Conservation (phyloP, 2,797 vertebrate species). For the Cryptoblepharus egeriae region DNA sequence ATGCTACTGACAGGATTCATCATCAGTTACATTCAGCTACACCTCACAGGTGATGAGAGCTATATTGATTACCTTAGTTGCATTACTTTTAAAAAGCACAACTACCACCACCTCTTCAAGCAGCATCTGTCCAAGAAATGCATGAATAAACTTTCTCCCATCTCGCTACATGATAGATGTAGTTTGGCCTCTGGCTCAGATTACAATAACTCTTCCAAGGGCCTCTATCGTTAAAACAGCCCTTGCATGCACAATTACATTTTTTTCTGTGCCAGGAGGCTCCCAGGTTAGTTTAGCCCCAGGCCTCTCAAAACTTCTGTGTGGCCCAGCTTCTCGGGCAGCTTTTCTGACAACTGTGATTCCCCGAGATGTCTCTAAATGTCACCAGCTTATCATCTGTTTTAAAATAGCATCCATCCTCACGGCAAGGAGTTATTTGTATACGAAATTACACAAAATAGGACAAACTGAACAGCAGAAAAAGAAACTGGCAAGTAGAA, state of each 20-base stretch:
- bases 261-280: neutral
- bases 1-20: neutral
- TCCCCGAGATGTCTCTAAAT: neutral
- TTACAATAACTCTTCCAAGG: slow-evolving; percentile 12
- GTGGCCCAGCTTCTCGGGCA: slow-evolving; percentile 4
- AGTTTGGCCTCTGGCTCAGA: slow-evolving; percentile 20
- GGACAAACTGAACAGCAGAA: neutral
- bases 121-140: neutral
- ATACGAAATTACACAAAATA: neutral
- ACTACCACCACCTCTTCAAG: neutral
- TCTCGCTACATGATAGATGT: neutral
- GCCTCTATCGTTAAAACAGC: slow-evolving; percentile 1
- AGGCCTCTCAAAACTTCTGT: slow-evolving; percentile 1
- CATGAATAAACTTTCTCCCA: neutral
- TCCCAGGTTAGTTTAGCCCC: slow-evolving; percentile 8
- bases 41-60: neutral
- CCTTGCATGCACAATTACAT: neutral
- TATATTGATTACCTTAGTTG: neutral
- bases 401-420: slow-evolving; percentile 1
- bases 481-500: neutral
- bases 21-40: neutral
- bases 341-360: slow-evolving; percentile 22
- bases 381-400: neutral
- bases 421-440: neutral
- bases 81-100: neutral